phyloP scores from a whole-genome alignment of 2,113 vertebrate species.

The Pelvicachromis taeniatus region DNA sequence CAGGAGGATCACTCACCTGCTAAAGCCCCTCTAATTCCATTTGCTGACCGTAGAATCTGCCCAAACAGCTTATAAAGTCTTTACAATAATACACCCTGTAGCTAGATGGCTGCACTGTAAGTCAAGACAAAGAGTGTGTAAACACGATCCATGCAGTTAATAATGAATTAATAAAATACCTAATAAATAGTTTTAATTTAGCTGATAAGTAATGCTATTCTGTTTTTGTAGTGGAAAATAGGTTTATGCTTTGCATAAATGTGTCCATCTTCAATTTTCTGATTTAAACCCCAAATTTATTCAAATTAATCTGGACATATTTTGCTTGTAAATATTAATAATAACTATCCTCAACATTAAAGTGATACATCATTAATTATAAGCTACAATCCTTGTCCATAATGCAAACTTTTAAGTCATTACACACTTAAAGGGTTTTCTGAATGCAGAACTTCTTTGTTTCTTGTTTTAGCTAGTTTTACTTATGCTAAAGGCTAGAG shows the following conservation, averaged over 20 bases:
- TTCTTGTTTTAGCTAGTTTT: background rate
- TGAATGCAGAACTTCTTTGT: background rate
- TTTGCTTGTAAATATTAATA: background rate
- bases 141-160: background rate
- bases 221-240: background rate
- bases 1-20: conserved; percentile 15
- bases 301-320: background rate
- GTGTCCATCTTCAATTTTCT: background rate
- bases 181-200: background rate
- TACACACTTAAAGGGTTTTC: background rate
- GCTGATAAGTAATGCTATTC: background rate
- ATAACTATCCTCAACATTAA: background rate
- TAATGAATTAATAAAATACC: background rate
- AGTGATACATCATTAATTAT: background rate
- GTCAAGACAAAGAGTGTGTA: background rate
- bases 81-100: background rate
- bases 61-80: conserved; percentile 26
- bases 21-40: conserved; percentile 55
- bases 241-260: background rate
- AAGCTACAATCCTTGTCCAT: background rate
- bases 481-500: background rate
- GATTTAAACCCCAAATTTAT: background rate
- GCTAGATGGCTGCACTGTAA: background rate
- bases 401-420: background rate
- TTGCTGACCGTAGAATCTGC: conserved; percentile 32